phyloP scores from a whole-genome alignment of 1,140 invertebrate genomes.

The Myzus persicae region DNA sequence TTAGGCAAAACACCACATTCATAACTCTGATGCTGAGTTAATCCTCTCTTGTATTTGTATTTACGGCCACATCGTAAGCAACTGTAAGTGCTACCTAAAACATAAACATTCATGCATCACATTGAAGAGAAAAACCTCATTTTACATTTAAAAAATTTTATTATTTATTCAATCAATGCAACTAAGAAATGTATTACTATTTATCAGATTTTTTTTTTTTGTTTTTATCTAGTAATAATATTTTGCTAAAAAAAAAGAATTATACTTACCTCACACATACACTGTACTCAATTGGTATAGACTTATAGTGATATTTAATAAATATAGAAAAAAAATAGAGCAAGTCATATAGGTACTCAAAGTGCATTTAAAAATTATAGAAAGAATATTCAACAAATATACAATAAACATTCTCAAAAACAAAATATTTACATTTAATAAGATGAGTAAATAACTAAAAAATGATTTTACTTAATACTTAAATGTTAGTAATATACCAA shows the following conservation, averaged over 20 bases:
- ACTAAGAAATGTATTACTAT: not conserved
- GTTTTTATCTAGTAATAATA: not conserved
- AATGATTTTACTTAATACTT: not conserved
- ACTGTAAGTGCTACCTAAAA: not conserved
- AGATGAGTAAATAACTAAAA: too few species aligned
- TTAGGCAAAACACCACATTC: conserved; percentile 61
- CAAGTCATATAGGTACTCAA: not conserved
- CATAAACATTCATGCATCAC: not conserved
- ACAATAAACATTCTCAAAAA: not conserved
- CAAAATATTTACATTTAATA: not conserved
- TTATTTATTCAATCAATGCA: not conserved
- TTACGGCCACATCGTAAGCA: not conserved
- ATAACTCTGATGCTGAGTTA: not conserved
- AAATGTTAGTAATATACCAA: not conserved
- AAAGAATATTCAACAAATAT: not conserved
- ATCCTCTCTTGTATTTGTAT: conserved; percentile 5
- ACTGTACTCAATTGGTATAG: not conserved
- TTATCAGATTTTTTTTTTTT: not conserved
- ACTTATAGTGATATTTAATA: not conserved
- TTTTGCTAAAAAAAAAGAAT: not conserved
- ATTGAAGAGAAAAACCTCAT: not conserved
- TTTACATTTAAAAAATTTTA: not conserved
- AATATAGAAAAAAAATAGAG: not conserved
- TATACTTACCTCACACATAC: not conserved
- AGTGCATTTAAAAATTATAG: not conserved